Evolutionary conservation across 2,888 invertebrate genomes (phyloP).

Genomic region (Protonemura montana): DNA sequence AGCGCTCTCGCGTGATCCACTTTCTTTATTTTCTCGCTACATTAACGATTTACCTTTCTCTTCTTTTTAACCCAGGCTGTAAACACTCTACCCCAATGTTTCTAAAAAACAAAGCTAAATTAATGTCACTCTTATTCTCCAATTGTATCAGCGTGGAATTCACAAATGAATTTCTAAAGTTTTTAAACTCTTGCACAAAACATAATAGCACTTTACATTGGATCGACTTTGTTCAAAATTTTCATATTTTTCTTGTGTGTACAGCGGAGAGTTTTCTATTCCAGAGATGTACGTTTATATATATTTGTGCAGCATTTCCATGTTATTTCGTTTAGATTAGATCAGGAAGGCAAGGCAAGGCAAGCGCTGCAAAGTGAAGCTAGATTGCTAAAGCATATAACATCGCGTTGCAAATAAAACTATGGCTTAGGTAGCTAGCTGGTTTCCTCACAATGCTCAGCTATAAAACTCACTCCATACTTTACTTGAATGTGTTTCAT

Average conservation of each 20-base stretch:
- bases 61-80: neutral
- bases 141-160: neutral
- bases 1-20: neutral
- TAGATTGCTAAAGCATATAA: conserved; percentile 29
- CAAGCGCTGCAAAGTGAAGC: conserved; percentile 28
- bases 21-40: neutral
- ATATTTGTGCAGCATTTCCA: conserved; percentile 8
- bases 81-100: neutral
- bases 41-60: neutral
- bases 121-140: neutral
- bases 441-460: conserved; percentile 14
- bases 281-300: conserved; percentile 16
- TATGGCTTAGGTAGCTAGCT: conserved; percentile 36
- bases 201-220: neutral
- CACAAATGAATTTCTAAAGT: neutral
- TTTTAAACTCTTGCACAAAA: neutral
- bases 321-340: conserved; percentile 35
- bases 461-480: conserved; percentile 26
- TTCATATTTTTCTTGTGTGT: neutral
- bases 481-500: conserved; percentile 38
- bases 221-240: neutral
- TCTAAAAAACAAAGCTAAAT: neutral
- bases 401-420: conserved; percentile 35
- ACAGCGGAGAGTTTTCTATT: neutral
- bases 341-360: conserved; percentile 30